A percentile compares a stretch with the other conserved stretches of the same genome.
These are phyloP conservation scores for Baronia brevicornis DNA, from an alignment of 2,888 invertebrate genomes.

Conservation along the genomic window DNA sequence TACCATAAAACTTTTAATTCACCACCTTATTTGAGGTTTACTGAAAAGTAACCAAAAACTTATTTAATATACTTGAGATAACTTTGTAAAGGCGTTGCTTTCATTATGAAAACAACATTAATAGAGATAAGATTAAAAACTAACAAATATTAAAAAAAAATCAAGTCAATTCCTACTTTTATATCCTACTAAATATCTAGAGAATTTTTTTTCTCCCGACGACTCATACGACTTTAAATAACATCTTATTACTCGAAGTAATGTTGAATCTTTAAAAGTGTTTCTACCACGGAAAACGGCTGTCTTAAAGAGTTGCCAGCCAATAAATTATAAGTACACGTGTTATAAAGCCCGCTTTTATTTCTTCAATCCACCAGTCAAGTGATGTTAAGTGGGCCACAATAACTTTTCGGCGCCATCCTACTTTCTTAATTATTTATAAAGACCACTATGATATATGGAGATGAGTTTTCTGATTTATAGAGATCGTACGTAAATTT, in stretches of 20 bases:
- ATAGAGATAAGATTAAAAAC: too few relatives aligned
- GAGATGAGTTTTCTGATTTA: slow-evolving; percentile 29
- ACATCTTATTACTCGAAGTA: too few relatives aligned
- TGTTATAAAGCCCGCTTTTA: slow-evolving; percentile 5
- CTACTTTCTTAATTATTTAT: slow-evolving; percentile 45
- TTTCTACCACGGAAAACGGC: too few relatives aligned
- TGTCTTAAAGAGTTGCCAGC: slow-evolving; percentile 10
- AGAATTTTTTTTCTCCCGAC: too few relatives aligned
- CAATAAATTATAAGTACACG: slow-evolving; percentile 8
- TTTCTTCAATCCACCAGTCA: slow-evolving; percentile 1
- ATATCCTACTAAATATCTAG: too few relatives aligned
- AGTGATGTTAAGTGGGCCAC: background rate
- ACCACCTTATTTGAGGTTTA: slow-evolving; percentile 1
- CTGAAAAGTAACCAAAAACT: slow-evolving; percentile 7
- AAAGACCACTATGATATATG: slow-evolving; percentile 28
- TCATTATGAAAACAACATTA: too few relatives aligned
- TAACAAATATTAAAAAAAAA: too few relatives aligned
- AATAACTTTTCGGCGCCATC: slow-evolving; percentile 32
- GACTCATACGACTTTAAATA: too few relatives aligned
- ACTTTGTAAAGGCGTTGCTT: too few relatives aligned
- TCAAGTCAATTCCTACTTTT: too few relatives aligned
- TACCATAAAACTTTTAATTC: slow-evolving; percentile 23
- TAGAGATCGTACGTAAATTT: slow-evolving; percentile 1
- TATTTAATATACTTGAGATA: background rate
- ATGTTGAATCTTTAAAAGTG: too few relatives aligned